Evolutionary conservation across 2,113 vertebrate genomes (phyloP).

Genomic region (Calidris pygmaea): DNA sequence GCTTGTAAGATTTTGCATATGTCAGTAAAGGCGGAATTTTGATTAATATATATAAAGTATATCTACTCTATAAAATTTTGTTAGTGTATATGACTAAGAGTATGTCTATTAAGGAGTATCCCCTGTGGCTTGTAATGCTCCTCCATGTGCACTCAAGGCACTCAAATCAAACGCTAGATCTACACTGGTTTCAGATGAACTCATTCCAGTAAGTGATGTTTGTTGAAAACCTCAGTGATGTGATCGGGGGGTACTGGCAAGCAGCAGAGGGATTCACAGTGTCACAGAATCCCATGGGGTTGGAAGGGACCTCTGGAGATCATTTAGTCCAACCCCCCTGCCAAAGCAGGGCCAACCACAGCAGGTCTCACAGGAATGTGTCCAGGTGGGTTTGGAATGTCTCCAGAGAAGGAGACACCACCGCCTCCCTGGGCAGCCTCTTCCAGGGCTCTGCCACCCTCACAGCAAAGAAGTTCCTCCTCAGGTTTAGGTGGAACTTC

Average conservation of each 20-base stretch:
- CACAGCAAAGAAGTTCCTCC: too few relatives aligned
- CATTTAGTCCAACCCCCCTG: too few relatives aligned
- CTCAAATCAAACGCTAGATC: not conserved
- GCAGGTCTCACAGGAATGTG: too few relatives aligned
- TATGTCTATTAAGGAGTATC: rapidly evolving
- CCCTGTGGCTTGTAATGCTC: not conserved
- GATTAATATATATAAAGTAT: not conserved
- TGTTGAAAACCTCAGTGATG: not conserved
- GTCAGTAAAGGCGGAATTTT: not conserved
- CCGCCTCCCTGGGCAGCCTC: too few relatives aligned
- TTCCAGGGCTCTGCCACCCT: too few relatives aligned
- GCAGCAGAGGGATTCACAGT: not conserved
- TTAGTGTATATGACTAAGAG: not conserved
- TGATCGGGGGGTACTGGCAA: not conserved
- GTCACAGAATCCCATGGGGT: too few relatives aligned
- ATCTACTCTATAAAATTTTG: not conserved
- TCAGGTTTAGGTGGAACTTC: too few relatives aligned
- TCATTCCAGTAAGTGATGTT: not conserved
- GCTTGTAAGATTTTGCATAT: rapidly evolving
- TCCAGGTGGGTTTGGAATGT: too few relatives aligned
- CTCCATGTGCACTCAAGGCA: not conserved
- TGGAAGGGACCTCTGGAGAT: too few relatives aligned
- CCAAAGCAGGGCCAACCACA: too few relatives aligned
- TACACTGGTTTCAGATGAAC: not conserved
- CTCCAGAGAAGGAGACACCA: too few relatives aligned